Evolutionary conservation across 2,797 vertebrate species (phyloP).

Genomic region (Garrulus glandarius): DNA sequence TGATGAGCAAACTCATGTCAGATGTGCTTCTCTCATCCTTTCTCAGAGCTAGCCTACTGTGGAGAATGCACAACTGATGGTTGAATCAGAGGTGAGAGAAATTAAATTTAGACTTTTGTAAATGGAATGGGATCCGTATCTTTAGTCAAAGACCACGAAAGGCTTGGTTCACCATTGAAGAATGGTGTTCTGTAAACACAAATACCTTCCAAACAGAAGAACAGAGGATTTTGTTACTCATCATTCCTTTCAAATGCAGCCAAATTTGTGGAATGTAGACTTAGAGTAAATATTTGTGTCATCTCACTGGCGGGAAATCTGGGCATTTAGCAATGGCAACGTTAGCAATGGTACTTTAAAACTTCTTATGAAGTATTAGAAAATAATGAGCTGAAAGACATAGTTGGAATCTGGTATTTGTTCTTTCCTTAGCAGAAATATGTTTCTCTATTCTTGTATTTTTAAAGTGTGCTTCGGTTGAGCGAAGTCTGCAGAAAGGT

Average conservation of each 20-base stretch:
- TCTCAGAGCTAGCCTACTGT: constrained; percentile 10
- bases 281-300: constrained; percentile 70
- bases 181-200: constrained; percentile 55
- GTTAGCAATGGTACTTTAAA: constrained; percentile 45
- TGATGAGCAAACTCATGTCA: constrained; percentile 60
- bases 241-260: constrained; percentile 67
- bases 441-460: background rate
- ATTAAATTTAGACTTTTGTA: background rate
- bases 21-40: constrained; percentile 52
- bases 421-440: background rate
- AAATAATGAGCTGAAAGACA: constrained; percentile 33
- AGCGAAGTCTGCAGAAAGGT: background rate
- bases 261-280: constrained; percentile 54
- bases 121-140: background rate
- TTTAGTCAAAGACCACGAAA: background rate
- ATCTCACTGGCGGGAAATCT: constrained; percentile 56
- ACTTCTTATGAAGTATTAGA: constrained; percentile 44
- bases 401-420: constrained; percentile 13
- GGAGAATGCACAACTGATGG: background rate
- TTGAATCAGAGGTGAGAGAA: constrained; percentile 33
- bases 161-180: background rate
- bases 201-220: constrained; percentile 56
- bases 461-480: background rate
- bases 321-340: constrained; percentile 23
- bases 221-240: constrained; percentile 58